Evolutionary conservation across 2,888 invertebrate genomes (phyloP).

Genomic region (Siphonodentalium dalli): DNA sequence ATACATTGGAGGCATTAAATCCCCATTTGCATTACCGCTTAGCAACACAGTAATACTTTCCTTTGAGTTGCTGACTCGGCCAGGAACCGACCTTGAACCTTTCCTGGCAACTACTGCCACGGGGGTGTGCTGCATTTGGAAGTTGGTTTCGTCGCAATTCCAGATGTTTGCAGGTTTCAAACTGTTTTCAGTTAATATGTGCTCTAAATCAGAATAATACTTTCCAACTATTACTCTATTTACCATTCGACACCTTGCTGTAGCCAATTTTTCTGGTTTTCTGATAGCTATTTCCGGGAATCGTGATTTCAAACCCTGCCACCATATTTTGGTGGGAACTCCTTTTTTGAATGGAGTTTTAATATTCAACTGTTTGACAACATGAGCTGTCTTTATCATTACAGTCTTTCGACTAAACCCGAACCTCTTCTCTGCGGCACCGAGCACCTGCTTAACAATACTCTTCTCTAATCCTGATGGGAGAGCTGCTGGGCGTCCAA

Average conservation of each 20-base stretch:
- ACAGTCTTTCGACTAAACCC: not conserved
- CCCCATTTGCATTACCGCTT: not conserved
- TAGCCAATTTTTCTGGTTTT: conserved; percentile 6
- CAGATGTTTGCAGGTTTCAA: conserved; percentile 1
- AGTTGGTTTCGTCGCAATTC: conserved; percentile 8
- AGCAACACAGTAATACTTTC: not conserved
- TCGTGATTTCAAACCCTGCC: conserved; percentile 1
- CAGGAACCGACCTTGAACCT: not conserved
- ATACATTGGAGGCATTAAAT: not conserved
- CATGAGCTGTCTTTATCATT: not conserved
- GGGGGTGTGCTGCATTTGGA: conserved; percentile 6
- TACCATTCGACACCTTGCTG: not conserved
- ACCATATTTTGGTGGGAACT: conserved; percentile 4
- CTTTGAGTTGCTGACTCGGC: not conserved
- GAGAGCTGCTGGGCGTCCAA: too few species aligned
- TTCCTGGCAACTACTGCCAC: conserved; percentile 1
- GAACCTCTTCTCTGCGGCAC: conserved; percentile 3
- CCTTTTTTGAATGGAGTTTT: conserved; percentile 5
- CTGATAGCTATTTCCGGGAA: conserved; percentile 3
- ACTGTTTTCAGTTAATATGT: not conserved
- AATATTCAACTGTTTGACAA: not conserved
- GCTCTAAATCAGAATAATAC: conserved; percentile 4
- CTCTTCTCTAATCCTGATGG: conserved; percentile 1
- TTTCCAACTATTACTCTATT: conserved; percentile 1
- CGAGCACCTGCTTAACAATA: not conserved